Evolutionary conservation across 1,140 invertebrate genomes (phyloP).

Genomic region (Pogonomyrmex californicus): DNA sequence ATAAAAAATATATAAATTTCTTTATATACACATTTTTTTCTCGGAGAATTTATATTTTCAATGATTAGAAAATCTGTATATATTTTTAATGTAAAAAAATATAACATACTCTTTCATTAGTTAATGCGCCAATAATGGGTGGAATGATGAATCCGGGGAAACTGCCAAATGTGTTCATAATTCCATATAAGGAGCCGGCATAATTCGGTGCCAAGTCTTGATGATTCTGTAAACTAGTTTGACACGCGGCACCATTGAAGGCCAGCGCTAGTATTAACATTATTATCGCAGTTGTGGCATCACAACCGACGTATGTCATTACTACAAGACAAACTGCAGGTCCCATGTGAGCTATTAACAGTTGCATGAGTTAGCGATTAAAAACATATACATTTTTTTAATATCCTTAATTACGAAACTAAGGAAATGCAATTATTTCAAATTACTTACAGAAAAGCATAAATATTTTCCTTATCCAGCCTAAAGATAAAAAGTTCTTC

Average conservation of each 20-base stretch:
- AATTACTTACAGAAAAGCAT: constrained; percentile 90
- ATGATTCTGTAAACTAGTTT: constrained; percentile 94
- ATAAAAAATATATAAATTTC: background rate
- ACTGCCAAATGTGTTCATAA: constrained; percentile 91
- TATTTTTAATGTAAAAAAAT: constrained; percentile 7
- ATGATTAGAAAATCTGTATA: background rate
- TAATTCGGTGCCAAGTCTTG: constrained; percentile 94
- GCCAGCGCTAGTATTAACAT: constrained; percentile 92
- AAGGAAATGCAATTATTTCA: constrained; percentile 2
- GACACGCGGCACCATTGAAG: constrained; percentile 93
- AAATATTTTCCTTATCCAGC: constrained; percentile 90
- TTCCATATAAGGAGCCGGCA: constrained; percentile 92
- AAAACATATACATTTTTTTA: background rate
- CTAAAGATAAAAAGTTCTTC: constrained; percentile 88
- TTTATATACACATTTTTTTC: background rate
- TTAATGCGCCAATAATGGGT: constrained; percentile 90
- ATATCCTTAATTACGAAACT: background rate
- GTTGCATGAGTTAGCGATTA: background rate
- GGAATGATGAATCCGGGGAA: constrained; percentile 92
- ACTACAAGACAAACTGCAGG: constrained; percentile 90
- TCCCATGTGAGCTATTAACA: constrained; percentile 90
- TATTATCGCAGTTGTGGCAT: constrained; percentile 88
- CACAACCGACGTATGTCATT: constrained; percentile 90
- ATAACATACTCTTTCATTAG: constrained; percentile 88
- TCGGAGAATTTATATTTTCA: background rate